Base-by-base conservation (phyloP, 2,888 invertebrate genomes). In the Schizaphis graminum region DNA sequence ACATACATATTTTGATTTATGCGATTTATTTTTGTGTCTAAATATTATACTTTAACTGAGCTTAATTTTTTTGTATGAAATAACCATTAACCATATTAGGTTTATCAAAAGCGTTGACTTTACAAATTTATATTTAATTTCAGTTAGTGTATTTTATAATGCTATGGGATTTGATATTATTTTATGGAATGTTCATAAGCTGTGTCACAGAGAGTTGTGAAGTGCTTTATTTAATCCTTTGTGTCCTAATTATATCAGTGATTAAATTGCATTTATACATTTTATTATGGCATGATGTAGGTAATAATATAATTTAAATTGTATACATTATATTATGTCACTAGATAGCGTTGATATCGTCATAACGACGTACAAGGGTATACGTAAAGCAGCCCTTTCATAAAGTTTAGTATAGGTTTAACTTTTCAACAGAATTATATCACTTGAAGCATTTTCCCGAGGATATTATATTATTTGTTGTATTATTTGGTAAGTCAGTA, bases 291-390 rank as follows among this genome's bases (percentile, higher is more conserved):
- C 28, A 91, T 44, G n/a, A 53, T 84, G 28, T 53, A 53, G 53
- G 21, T 53, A 91, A 91, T 47, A 86, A 86, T 28, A n/a, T 67
- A 24, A 86, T 92, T 49, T 67, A 26, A 21, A 56, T 89, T 53
- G 53, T 88, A 88, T 11, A 44, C 21, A 77, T 53, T 28, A 56
- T 44, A 86, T 35, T 67, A 41, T 89, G n/a, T 53, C 53, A 92
- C 86, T 86, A 94, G 94, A 94, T 94, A 91, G 94, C 94, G 94
- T 86, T 28, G 21, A 61, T 21, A 49, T 94, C 86, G 89, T 86
- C 26, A 26, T 56, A 24, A 56, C 44, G 41, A 56, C 21, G 91
- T n/a, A n/a, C n/a, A n/a, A 86, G 90, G 91, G 94, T 90, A 87
- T 47, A 24, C 84, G 35, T 28, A 67, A 90, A 41, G 85, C 90